Conservation (phyloP, 2,888 invertebrate species). For the Coenonympha glycerion region DNA sequence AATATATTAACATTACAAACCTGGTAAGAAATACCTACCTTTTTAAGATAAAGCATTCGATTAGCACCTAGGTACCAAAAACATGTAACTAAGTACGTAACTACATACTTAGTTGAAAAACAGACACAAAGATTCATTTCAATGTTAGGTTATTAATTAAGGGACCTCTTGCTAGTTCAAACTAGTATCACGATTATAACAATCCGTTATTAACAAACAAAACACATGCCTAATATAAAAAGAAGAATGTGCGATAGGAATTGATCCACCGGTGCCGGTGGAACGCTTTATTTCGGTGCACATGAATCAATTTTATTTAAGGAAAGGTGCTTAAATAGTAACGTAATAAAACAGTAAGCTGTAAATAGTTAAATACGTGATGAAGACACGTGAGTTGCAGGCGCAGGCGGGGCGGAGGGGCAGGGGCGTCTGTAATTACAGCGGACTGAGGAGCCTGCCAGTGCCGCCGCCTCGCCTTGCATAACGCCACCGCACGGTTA, state of each 20-base stretch:
- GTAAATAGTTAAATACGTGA: slow-evolving; percentile 25
- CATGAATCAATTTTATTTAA: slow-evolving; percentile 16
- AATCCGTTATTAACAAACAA: no score
- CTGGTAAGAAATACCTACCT: no score
- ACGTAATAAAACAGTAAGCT: slow-evolving; percentile 16
- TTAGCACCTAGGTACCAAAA: no score
- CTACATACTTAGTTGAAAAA: no score
- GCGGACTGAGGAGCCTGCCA: slow-evolving; percentile 45
- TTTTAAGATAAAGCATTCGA: no score
- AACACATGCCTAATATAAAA: not conserved
- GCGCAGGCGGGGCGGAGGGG: slow-evolving; percentile 24
- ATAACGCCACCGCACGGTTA: slow-evolving; percentile 52
- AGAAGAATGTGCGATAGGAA: not conserved
- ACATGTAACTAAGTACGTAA: no score
- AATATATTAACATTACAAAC: no score
- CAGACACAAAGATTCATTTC: no score
- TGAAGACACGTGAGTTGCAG: slow-evolving; percentile 30
- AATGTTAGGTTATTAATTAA: no score
- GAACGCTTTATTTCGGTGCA: slow-evolving; percentile 7
- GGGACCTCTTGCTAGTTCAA: no score
- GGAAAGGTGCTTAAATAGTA: slow-evolving; percentile 12
- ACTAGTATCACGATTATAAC: no score
- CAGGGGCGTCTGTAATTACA: slow-evolving; percentile 59
- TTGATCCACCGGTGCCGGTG: not conserved
- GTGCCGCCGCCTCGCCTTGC: slow-evolving; percentile 48